These are phyloP conservation scores for Steinernema hermaphroditum DNA, from an alignment of 2,888 invertebrate species.

Conservation along the genomic window DNA sequence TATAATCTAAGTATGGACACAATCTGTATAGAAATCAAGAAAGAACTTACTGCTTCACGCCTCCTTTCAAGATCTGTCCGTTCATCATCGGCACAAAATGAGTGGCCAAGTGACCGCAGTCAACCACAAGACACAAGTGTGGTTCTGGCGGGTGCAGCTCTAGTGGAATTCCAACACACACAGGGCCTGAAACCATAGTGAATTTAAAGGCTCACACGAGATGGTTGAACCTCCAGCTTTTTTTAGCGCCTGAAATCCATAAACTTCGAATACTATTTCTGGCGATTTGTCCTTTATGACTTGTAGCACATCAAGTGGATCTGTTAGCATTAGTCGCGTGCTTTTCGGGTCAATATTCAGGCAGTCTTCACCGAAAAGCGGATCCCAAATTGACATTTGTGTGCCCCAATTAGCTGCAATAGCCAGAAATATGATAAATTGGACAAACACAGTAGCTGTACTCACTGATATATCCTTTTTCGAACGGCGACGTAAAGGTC, in stretches of 20 bases:
- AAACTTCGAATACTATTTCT: constrained; percentile 96
- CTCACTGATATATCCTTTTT: constrained; percentile 73
- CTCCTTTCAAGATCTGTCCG: constrained; percentile 68
- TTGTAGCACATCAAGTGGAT: constrained; percentile 88
- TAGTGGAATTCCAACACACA: too few species aligned
- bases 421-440: neutral
- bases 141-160: too few species aligned
- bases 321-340: constrained; percentile 83
- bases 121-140: constrained; percentile 75
- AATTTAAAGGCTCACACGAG: too few species aligned
- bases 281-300: constrained; percentile 79
- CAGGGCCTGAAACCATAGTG: too few species aligned
- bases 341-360: constrained; percentile 71
- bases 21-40: too few species aligned
- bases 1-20: too few species aligned
- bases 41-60: constrained; percentile 44
- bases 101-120: constrained; percentile 77
- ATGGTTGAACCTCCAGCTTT: constrained; percentile 51
- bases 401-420: constrained; percentile 86
- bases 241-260: constrained; percentile 80
- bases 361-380: constrained; percentile 75
- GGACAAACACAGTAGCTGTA: neutral
- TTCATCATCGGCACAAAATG: constrained; percentile 89
- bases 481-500: constrained; percentile 88
- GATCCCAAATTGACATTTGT: constrained; percentile 90